Base-by-base conservation (phyloP, 2,797 vertebrate species). In the Acanthis flammea region DNA sequence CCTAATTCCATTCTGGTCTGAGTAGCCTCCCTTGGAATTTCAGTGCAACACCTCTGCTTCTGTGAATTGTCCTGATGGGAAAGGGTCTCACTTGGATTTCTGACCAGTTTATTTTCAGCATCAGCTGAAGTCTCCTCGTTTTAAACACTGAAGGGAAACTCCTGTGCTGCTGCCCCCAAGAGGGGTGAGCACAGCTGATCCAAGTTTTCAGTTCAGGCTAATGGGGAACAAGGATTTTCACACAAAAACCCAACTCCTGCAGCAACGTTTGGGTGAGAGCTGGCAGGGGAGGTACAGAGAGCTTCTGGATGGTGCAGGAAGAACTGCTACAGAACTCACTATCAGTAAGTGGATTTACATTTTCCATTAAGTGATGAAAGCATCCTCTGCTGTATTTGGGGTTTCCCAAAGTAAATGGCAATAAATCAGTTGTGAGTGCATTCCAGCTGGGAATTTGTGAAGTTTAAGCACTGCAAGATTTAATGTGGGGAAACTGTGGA, bases 221-320 rank as follows among this genome's bases (percentile, higher is more conserved):
- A 37, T 18, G 28, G 39, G 24, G 44, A 57, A 3, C 10, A 47
- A 35, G 28, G 21, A 4, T 10, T 9, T 1, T 2, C n/a, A 27
- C 5, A 74, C 48, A 19, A 5, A 35, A 73, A 3, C 9, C 12
- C 37, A 80, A 1, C 6, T 35, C 33, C 51, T 33, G 12, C 42
- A 37, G 10, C 24, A 24, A 0, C 0, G 0, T 14, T 25, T 4
- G 53, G 22, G 16, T 1, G 2, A 10, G 42, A 61, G n/a, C 12
- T 47, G 55, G 14, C 1, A 24, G 73, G 5, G 37, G 6, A 35
- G 8, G 21, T 5, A 1, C 0, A 1, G 21, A 2, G 31, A 4
- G 6, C 0, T 39, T 25, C 1, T 1, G 4, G 25, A 0, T 6
- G 30, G 5, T 11, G 61, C 1, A 28, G 25, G 54, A 31, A 12